These are phyloP conservation scores for Thrips palmi DNA, from an alignment of 1,140 invertebrate genomes.

Conservation along the genomic window DNA sequence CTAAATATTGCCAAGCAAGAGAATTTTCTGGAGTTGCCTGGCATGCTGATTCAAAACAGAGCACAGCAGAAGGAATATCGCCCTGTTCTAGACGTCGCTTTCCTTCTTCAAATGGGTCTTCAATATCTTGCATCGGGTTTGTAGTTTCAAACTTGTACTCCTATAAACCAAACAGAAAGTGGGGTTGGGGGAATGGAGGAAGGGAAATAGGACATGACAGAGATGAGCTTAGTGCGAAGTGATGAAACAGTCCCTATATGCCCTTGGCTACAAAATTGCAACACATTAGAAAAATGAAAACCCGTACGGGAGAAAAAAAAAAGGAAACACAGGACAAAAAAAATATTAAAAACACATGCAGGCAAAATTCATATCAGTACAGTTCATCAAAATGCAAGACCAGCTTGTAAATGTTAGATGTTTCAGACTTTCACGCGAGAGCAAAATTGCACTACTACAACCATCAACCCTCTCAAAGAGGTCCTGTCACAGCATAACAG, in stretches of 20 bases:
- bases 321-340: neutral
- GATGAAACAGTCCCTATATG: neutral
- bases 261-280: neutral
- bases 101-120: conserved; percentile 74
- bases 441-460: no score
- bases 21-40: conserved; percentile 63
- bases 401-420: no score
- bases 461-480: no score
- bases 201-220: neutral
- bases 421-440: no score
- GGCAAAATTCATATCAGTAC: no score
- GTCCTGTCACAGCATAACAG: no score
- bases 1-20: conserved; percentile 66
- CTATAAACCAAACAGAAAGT: conserved; percentile 19
- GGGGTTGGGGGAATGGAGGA: neutral
- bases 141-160: conserved; percentile 70
- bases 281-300: neutral
- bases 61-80: conserved; percentile 84
- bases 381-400: no score
- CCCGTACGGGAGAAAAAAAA: neutral
- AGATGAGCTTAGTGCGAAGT: neutral
- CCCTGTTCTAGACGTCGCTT: conserved; percentile 62
- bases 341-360: neutral
- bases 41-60: conserved; percentile 91
- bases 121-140: conserved; percentile 66